A percentile compares a stretch with the other conserved stretches of the same genome.
phyloP scores from a whole-genome alignment of 2,888 invertebrate species.

The Hirtodrosophila confusa region DNA sequence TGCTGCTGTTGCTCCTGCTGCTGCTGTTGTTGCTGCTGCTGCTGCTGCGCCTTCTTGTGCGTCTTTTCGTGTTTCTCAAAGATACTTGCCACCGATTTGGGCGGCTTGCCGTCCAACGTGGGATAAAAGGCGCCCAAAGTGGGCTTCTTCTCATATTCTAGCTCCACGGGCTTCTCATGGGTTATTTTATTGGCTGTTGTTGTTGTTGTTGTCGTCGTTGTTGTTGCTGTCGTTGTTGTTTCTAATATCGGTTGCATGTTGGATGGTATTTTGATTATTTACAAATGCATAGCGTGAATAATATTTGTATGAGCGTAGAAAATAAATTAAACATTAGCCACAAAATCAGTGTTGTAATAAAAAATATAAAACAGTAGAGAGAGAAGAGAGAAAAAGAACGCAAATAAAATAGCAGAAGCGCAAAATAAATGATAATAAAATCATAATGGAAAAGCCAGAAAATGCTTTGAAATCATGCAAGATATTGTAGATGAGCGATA shows the following conservation, averaged over 20 bases:
- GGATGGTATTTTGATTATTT: slow-evolving; percentile 70
- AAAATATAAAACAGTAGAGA: slow-evolving; percentile 21
- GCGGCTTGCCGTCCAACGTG: slow-evolving; percentile 83
- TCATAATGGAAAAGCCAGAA: slow-evolving; percentile 33
- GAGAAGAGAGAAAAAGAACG: slow-evolving; percentile 27
- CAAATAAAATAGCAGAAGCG: slow-evolving; percentile 52
- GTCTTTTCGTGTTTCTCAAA: slow-evolving; percentile 79
- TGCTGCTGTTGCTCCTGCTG: slow-evolving; percentile 56
- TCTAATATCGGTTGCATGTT: slow-evolving; percentile 72
- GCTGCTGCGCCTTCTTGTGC: slow-evolving; percentile 70
- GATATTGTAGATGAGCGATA: slow-evolving; percentile 28
- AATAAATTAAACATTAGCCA: slow-evolving; percentile 45
- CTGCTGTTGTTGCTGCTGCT: slow-evolving; percentile 45
- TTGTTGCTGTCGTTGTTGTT: slow-evolving; percentile 47
- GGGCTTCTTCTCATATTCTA: slow-evolving; percentile 68
- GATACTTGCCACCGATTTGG: slow-evolving; percentile 65
- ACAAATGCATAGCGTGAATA: slow-evolving; percentile 79
- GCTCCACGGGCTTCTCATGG: slow-evolving; percentile 43
- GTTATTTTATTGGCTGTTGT: slow-evolving; percentile 42
- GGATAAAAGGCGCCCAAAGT: slow-evolving; percentile 81
- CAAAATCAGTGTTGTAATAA: slow-evolving; percentile 37
- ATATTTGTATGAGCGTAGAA: slow-evolving; percentile 52
- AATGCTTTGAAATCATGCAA: slow-evolving; percentile 42
- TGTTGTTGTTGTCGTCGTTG: slow-evolving; percentile 50
- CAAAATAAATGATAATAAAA: slow-evolving; percentile 22